Conservation (phyloP, 30 jellyfish, hydroid and myxozoan species). For the Hydractinia echinata region DNA sequence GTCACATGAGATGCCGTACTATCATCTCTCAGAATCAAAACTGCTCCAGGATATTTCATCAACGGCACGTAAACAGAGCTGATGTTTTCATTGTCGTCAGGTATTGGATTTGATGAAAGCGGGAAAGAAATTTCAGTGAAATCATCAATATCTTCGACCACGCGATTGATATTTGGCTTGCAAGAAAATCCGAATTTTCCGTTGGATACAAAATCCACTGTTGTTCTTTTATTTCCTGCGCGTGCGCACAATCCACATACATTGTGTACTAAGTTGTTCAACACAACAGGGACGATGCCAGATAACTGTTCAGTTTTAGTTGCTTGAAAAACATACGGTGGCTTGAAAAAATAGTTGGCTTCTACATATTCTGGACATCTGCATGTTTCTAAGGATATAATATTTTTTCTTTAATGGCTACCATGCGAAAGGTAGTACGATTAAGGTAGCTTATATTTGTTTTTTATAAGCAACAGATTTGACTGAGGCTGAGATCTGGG, state of each 20-base stretch:
- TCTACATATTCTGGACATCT: background rate
- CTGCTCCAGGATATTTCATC: constrained; percentile 33
- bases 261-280: background rate
- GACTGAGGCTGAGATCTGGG: too few species aligned
- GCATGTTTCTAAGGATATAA: constrained; percentile 7
- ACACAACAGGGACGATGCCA: background rate
- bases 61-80: background rate
- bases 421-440: too few species aligned
- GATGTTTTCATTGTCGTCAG: background rate
- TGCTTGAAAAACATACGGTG: constrained; percentile 6
- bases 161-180: background rate
- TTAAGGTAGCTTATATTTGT: too few species aligned
- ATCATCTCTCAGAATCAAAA: background rate
- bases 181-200: constrained; percentile 10
- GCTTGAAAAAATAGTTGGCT: constrained; percentile 4
- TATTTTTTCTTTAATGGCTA: too few species aligned
- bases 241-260: constrained; percentile 17
- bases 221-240: background rate
- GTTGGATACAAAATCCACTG: background rate
- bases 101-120: background rate
- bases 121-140: constrained; percentile 22
- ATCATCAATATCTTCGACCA: constrained; percentile 17
- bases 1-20: background rate
- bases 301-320: background rate
- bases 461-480: too few species aligned